Conservation (phyloP, 30 jellyfish, hydroid and myxozoan species). For the Turritopsis dohrnii region DNA sequence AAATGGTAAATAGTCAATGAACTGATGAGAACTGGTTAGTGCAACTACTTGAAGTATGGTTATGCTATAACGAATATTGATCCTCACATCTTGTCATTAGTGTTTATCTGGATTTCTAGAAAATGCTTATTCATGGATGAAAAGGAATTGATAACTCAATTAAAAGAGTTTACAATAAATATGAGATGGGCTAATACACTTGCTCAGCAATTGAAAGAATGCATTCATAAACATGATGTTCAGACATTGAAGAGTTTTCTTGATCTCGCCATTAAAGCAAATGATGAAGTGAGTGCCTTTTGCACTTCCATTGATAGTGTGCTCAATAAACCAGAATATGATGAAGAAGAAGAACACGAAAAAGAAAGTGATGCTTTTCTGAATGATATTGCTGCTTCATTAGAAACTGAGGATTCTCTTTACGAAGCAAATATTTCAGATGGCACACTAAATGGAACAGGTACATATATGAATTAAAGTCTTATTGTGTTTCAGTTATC, state of each 20-base stretch:
- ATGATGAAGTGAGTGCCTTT: slow-evolving; percentile 13
- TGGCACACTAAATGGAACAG: background rate
- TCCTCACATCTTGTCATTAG: too few relatives aligned
- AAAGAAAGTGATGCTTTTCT: background rate
- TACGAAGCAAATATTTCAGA: slow-evolving; percentile 13
- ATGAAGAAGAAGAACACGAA: slow-evolving; percentile 19
- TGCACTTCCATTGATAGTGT: slow-evolving; percentile 26
- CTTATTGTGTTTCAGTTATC: background rate
- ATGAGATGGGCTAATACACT: slow-evolving; percentile 36
- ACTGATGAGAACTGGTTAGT: too few relatives aligned
- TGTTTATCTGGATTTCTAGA: background rate
- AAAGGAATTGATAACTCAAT: slow-evolving; percentile 2
- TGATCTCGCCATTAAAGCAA: background rate
- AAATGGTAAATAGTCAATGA: too few relatives aligned
- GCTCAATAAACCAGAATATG: slow-evolving; percentile 5
- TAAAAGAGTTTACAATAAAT: slow-evolving; percentile 16
- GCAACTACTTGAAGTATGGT: too few relatives aligned
- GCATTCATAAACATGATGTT: background rate
- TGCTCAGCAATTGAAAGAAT: slow-evolving; percentile 24
- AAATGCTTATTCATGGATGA: slow-evolving; percentile 5
- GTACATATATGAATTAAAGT: background rate
- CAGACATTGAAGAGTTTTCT: slow-evolving; percentile 2
- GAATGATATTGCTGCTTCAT: background rate
- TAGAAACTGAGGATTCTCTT: background rate
- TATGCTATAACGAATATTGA: too few relatives aligned